A percentile compares a stretch with the other conserved stretches of the same genome.
These are phyloP conservation scores for Catharus bicknelli DNA, from an alignment of 2,113 vertebrate genomes.

Conservation along the genomic window DNA sequence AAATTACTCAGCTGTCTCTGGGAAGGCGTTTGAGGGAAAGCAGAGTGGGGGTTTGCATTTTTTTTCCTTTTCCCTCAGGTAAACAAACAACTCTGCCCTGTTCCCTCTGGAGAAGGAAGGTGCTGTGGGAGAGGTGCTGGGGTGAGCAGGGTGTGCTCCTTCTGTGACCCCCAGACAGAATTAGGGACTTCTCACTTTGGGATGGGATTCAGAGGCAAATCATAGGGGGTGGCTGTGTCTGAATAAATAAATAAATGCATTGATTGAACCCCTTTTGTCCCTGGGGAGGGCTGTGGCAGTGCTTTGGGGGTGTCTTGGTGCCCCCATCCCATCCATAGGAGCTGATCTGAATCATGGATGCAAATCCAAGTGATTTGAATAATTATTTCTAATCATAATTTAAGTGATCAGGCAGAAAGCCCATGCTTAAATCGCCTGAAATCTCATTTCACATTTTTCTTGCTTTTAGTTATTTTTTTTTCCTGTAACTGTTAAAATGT, in stretches of 20 bases:
- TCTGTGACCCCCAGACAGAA: neutral
- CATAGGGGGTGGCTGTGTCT: accelerated
- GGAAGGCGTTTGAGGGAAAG: neutral
- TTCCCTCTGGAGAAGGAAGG: neutral
- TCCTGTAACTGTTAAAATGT: conserved; percentile 16
- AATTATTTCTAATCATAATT: neutral
- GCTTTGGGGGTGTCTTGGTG: neutral
- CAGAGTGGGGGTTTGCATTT: accelerated
- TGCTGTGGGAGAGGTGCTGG: neutral
- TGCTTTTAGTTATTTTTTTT: neutral
- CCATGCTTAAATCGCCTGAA: neutral
- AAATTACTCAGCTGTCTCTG: neutral
- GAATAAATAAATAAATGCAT: neutral
- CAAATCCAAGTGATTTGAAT: neutral
- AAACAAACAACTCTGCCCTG: neutral
- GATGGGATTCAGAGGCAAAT: neutral
- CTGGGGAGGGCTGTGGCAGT: neutral
- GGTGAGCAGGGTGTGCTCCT: accelerated
- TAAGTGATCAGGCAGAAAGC: neutral
- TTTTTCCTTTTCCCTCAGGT: neutral
- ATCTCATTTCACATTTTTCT: neutral
- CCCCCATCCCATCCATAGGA: accelerated
- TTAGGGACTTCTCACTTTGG: neutral
- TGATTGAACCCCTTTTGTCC: neutral
- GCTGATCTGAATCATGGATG: accelerated